Evolutionary conservation across 2,888 invertebrate genomes (phyloP).

Genomic region (Drosophila engyochracea): DNA sequence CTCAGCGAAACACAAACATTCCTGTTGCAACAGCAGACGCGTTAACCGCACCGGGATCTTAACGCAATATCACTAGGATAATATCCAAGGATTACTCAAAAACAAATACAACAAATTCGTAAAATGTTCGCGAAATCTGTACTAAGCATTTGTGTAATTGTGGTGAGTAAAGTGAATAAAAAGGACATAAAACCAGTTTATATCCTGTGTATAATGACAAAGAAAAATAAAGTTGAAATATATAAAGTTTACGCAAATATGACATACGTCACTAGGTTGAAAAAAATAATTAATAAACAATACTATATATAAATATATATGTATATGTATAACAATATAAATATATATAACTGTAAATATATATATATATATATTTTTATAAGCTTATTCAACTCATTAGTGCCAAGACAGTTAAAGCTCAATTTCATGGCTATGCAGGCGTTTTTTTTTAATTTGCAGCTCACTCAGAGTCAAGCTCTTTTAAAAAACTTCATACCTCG

Average conservation of each 20-base stretch:
- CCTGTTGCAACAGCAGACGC: conserved; percentile 82
- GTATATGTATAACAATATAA: not conserved
- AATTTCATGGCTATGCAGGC: conserved; percentile 53
- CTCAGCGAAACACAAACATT: conserved; percentile 80
- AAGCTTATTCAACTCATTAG: conserved; percentile 18
- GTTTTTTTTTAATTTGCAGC: conserved; percentile 12
- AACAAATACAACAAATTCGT: conserved; percentile 8
- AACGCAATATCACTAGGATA: conserved; percentile 38
- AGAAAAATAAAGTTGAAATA: conserved; percentile 6
- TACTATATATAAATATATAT: not conserved
- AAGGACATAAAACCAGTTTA: conserved; percentile 17
- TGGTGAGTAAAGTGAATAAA: conserved; percentile 76
- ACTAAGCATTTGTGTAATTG: conserved; percentile 68
- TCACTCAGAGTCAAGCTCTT: conserved; percentile 32
- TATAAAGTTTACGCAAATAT: conserved; percentile 15
- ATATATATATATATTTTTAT: not conserved
- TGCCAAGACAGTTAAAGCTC: conserved; percentile 32
- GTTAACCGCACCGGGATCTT: conserved; percentile 80
- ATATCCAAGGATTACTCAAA: conserved; percentile 25
- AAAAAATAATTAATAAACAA: not conserved
- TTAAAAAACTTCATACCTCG: conserved; percentile 24
- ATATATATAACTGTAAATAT: not conserved
- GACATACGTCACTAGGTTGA: conserved; percentile 19
- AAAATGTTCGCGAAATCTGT: conserved; percentile 78
- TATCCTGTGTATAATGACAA: conserved; percentile 29